These are phyloP conservation scores for Ceraclea dissimilis DNA, from an alignment of 2,888 invertebrate species.

Conservation along the genomic window DNA sequence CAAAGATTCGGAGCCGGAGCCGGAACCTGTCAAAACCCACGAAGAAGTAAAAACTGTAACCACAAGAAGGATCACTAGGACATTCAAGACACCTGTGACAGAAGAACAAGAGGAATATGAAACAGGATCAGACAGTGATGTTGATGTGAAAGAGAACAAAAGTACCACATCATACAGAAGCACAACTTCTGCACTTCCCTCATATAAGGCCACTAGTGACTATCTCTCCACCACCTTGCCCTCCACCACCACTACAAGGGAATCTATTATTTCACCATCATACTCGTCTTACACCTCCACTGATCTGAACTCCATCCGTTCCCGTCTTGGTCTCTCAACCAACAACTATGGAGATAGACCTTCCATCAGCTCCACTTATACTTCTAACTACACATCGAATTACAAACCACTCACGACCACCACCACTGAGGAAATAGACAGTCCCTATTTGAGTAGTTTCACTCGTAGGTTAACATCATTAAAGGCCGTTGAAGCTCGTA, in stretches of 20 bases:
- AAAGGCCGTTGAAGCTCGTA: constrained; percentile 35
- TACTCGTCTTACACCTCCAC: constrained; percentile 43
- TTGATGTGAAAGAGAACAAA: constrained; percentile 44
- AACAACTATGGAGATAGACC: constrained; percentile 39
- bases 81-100: constrained; percentile 35
- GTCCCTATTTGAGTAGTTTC: constrained; percentile 65
- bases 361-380: constrained; percentile 1
- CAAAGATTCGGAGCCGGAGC: constrained; percentile 41
- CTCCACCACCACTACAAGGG: constrained; percentile 33
- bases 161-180: constrained; percentile 32
- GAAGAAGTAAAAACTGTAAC: constrained; percentile 48
- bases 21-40: constrained; percentile 37
- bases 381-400: constrained; percentile 25
- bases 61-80: constrained; percentile 46
- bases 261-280: constrained; percentile 38
- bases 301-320: constrained; percentile 51
- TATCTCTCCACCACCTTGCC: constrained; percentile 41
- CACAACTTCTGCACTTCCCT: background rate
- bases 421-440: constrained; percentile 47
- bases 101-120: constrained; percentile 52
- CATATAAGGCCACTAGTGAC: constrained; percentile 35
- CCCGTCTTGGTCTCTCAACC: constrained; percentile 47
- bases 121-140: constrained; percentile 65
- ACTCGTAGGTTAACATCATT: constrained; percentile 52
- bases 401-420: constrained; percentile 40